Conservation (phyloP, 2,113 vertebrate genomes). For the Meles meles region DNA sequence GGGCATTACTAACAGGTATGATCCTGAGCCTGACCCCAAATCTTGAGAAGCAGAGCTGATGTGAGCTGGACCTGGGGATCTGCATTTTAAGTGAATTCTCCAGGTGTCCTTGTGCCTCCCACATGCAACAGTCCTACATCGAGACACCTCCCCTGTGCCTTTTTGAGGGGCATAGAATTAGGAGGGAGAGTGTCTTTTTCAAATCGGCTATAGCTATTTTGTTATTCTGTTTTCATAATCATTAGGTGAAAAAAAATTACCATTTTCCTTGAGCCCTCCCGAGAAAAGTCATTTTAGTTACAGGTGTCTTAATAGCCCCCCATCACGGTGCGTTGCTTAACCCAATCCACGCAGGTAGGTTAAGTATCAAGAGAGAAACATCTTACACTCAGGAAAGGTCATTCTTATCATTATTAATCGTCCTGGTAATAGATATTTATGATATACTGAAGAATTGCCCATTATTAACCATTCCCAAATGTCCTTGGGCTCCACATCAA, state of each 20-base stretch:
- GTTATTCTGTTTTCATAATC: conserved; percentile 44
- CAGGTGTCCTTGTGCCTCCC: not conserved
- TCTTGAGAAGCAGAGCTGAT: not conserved
- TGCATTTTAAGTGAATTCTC: not conserved
- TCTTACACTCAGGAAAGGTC: conserved; percentile 25
- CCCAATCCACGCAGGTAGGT: not conserved
- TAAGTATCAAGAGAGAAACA: conserved; percentile 42
- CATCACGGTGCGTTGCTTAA: not conserved
- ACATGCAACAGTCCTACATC: too few species aligned
- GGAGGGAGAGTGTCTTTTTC: not conserved
- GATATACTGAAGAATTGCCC: conserved; percentile 13
- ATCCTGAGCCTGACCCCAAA: not conserved
- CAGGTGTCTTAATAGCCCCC: not conserved
- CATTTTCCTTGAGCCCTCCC: not conserved
- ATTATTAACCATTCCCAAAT: not conserved
- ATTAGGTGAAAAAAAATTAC: not conserved
- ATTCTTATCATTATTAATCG: conserved; percentile 23
- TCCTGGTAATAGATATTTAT: conserved; percentile 43
- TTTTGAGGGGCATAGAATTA: not conserved
- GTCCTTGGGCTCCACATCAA: not conserved
- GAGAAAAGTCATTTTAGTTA: conserved; percentile 65
- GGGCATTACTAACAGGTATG: not conserved
- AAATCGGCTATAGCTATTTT: not conserved
- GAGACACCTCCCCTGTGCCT: not conserved
- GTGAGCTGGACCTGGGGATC: not conserved